phyloP scores from a whole-genome alignment of 2,797 vertebrate species.

The Capromys pilorides region DNA sequence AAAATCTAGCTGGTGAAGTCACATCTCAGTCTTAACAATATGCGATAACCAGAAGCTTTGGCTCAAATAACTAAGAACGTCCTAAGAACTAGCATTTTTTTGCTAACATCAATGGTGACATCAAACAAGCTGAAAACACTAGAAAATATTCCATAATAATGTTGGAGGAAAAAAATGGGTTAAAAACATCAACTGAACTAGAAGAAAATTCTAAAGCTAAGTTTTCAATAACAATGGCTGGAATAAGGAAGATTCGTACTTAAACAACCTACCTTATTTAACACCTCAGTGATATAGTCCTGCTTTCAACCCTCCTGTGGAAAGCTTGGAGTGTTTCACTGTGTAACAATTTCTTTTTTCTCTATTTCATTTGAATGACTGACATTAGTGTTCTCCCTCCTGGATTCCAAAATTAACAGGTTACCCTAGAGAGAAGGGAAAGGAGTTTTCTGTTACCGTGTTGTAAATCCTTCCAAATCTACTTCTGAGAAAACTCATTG shows the following conservation, averaged over 20 bases:
- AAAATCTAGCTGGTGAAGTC: neutral
- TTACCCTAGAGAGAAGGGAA: neutral
- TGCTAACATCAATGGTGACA: neutral
- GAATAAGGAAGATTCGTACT: neutral
- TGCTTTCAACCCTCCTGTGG: neutral
- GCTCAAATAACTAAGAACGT: neutral
- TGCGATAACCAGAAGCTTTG: neutral
- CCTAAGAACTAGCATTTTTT: neutral
- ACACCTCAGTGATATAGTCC: neutral
- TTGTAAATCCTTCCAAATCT: neutral
- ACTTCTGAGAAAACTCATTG: neutral
- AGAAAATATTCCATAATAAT: conserved; percentile 14
- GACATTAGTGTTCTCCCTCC: neutral
- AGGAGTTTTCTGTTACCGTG: neutral
- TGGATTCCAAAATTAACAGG: neutral
- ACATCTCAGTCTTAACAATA: neutral
- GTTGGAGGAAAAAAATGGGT: neutral
- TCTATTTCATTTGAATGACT: neutral
- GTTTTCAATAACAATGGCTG: neutral
- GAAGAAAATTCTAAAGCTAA: conserved; percentile 19
- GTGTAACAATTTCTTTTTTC: neutral
- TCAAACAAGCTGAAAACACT: conserved; percentile 25
- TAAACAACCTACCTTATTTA: neutral
- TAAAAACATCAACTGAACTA: conserved; percentile 18
- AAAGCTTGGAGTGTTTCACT: neutral